These are phyloP conservation scores for Leptinotarsa peninsularis DNA, from an alignment of 2,888 invertebrate genomes.

Conservation along the genomic window DNA sequence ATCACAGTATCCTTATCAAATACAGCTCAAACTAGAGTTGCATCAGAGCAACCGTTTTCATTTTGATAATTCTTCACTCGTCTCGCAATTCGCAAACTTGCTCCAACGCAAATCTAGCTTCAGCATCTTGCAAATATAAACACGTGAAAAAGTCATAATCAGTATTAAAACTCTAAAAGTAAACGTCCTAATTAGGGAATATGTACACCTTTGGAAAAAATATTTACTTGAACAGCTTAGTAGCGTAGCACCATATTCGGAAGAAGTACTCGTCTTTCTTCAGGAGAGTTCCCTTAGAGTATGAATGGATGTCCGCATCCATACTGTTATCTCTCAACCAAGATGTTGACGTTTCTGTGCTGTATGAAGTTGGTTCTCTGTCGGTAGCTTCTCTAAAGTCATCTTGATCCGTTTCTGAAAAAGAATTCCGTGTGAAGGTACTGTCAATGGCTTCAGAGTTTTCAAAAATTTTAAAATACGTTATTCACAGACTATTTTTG, in stretches of 20 bases:
- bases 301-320: constrained; percentile 92
- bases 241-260: constrained; percentile 90
- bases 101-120: constrained; percentile 40
- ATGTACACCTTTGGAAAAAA: constrained; percentile 52
- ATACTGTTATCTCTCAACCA: constrained; percentile 94
- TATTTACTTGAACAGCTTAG: constrained; percentile 81
- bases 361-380: constrained; percentile 84
- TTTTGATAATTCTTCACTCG: constrained; percentile 31
- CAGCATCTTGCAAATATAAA: constrained; percentile 35
- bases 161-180: constrained; percentile 45
- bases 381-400: constrained; percentile 78
- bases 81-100: constrained; percentile 53
- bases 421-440: not conserved
- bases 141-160: constrained; percentile 43
- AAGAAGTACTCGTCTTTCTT: constrained; percentile 95
- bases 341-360: constrained; percentile 92
- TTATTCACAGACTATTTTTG: too few relatives aligned
- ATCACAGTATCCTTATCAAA: constrained; percentile 56
- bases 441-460: too few relatives aligned
- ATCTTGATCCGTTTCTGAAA: constrained; percentile 67
- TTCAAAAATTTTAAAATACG: too few relatives aligned
- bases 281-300: constrained; percentile 86
- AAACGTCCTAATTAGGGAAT: constrained; percentile 48
- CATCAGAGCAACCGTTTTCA: constrained; percentile 33
- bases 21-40: constrained; percentile 43